Evolutionary conservation across 1,140 invertebrate species (phyloP).

Genomic region (Streblospio benedicti): DNA sequence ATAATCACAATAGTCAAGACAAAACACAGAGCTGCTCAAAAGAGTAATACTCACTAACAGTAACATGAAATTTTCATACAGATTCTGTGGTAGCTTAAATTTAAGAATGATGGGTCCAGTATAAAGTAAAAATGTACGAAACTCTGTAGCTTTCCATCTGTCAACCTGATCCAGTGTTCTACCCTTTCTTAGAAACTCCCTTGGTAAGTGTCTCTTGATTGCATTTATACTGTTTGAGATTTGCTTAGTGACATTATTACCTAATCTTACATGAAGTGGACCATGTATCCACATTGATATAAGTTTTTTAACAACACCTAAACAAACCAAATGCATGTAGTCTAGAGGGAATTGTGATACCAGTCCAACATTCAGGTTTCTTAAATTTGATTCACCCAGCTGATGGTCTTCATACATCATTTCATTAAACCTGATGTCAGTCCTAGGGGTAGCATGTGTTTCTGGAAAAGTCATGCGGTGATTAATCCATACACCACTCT

Average conservation of each 20-base stretch:
- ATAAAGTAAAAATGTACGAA: constrained; percentile 41
- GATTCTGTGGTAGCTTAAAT: background rate
- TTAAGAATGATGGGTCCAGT: constrained; percentile 7
- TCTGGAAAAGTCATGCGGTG: constrained; percentile 23
- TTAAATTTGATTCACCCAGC: background rate
- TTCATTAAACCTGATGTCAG: constrained; percentile 29
- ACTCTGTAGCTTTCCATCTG: constrained; percentile 43
- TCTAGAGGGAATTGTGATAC: constrained; percentile 31
- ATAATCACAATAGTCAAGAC: background rate
- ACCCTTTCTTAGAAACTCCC: constrained; percentile 37
- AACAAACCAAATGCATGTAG: constrained; percentile 36
- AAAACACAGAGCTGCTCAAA: background rate
- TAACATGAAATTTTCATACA: background rate
- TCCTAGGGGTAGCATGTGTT: constrained; percentile 19
- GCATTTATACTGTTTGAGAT: too few relatives aligned
- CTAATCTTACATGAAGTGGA: background rate
- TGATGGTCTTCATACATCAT: constrained; percentile 23
- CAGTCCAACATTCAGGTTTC: constrained; percentile 21
- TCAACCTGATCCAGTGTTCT: constrained; percentile 29
- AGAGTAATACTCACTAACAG: background rate
- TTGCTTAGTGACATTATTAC: background rate
- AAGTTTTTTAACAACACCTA: constrained; percentile 35
- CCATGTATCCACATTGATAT: constrained; percentile 28
- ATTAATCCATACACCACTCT: background rate
- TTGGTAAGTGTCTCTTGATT: constrained; percentile 15